phyloP scores from a whole-genome alignment of 2,888 invertebrate genomes.

The Scaptomyza reducta region DNA sequence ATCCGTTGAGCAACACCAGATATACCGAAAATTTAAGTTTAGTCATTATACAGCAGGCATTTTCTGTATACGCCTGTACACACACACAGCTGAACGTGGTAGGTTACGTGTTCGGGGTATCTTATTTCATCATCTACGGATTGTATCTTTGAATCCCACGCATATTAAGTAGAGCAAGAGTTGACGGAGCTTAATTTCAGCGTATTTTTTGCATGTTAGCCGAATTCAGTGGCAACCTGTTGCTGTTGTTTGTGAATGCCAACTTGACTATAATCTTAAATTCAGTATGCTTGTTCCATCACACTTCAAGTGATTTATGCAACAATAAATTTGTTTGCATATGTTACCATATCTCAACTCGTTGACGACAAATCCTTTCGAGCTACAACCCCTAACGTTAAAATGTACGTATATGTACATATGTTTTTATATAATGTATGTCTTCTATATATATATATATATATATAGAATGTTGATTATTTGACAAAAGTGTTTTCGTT shows the following conservation, averaged over 20 bases:
- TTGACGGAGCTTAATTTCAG: not conserved
- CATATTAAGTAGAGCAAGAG: not conserved
- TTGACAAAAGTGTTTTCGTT: constrained; percentile 62
- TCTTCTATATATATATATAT: constrained; percentile 6
- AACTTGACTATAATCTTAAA: constrained; percentile 19
- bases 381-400: constrained; percentile 5
- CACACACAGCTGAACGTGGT: no score
- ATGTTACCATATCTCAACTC: constrained; percentile 42
- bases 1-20: no score
- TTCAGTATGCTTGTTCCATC: constrained; percentile 14
- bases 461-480: constrained; percentile 53
- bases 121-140: no score
- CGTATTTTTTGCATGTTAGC: not conserved
- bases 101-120: no score
- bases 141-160: not conserved
- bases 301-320: constrained; percentile 51
- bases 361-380: constrained; percentile 20
- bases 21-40: no score
- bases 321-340: constrained; percentile 54
- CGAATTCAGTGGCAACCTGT: constrained; percentile 33
- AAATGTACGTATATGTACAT: not conserved
- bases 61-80: no score
- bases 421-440: not conserved
- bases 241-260: constrained; percentile 30
- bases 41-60: no score